Base-by-base conservation (phyloP, 1,140 invertebrate genomes). In the Lepidurus apus region DNA sequence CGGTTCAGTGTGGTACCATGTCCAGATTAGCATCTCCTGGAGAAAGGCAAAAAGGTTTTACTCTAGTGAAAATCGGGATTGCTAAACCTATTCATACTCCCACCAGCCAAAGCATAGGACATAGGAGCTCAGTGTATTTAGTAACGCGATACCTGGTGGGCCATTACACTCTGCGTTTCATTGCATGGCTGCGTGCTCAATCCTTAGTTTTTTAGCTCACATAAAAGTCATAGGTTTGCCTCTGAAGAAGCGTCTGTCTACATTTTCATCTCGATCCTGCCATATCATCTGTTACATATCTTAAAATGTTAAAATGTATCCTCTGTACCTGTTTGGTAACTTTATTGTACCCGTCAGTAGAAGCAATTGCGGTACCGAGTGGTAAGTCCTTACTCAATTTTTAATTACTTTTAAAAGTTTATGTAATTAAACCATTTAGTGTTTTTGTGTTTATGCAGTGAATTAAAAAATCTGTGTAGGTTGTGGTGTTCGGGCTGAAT, bases 401-500 rank as follows among this genome's bases (percentile, higher is more conserved):
- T 10, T 7, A 5, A 4, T 34, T 34, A 34, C 34, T 4, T 34
- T 34, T 34, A 0, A 34, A 4, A 34, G 4, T 34, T 34, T 34
- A 34, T 34, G 34, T 4, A 4, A 34, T 34, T 34, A 34, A 4
- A 34, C 34, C 2, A 2, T 3, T 65, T 0, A 9, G n/a, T 47
- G 17, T 65, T 65, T 65, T n/a, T 65, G 6, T 17, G 17, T 17
- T 65, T 65, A 8, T 17, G 8, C 9, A 7, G 53, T 5, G 8
- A 13, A n/a, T 13, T 65, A 65, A 65, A 65, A 65, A 65, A 65
- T 65, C 53, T n/a, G 8, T 65, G 1, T 65, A 77, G 79, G 79
- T 24, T 80, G 79, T 74, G 79, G 79, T n/a, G 74, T 80, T 45
- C 21, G 79, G 13, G 26, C 75, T 0, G 76, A 80, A 26, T 74